These are phyloP conservation scores for Drosophila borealis DNA, from an alignment of 2,888 invertebrate genomes.

Conservation along the genomic window DNA sequence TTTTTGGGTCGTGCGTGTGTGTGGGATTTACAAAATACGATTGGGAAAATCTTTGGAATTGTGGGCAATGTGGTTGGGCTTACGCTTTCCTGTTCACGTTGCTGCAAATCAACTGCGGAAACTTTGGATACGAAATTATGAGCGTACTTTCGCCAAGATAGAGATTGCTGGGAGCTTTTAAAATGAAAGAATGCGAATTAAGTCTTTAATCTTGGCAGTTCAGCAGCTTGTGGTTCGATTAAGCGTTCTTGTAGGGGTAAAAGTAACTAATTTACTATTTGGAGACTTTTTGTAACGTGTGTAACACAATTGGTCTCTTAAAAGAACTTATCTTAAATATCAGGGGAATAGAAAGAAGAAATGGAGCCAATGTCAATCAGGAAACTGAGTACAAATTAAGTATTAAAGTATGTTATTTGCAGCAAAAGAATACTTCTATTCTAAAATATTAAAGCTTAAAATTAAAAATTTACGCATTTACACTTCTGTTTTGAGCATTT, in stretches of 20 bases:
- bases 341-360: too few species aligned
- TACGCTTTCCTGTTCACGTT: slow-evolving; percentile 12
- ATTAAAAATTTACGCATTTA: too few species aligned
- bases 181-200: not conserved
- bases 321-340: too few species aligned
- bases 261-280: not conserved
- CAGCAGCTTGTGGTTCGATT: not conserved
- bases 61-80: slow-evolving; percentile 16
- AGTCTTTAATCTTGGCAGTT: too few species aligned
- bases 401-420: too few species aligned
- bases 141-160: not conserved
- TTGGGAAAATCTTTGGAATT: slow-evolving; percentile 27
- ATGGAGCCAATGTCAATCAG: too few species aligned
- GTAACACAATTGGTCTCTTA: too few species aligned
- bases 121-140: slow-evolving; percentile 25
- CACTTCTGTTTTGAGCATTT: too few species aligned
- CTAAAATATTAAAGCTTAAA: too few species aligned
- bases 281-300: not conserved
- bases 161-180: not conserved
- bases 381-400: too few species aligned
- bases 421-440: too few species aligned
- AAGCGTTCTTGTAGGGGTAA: not conserved
- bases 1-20: slow-evolving; percentile 15
- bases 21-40: slow-evolving; percentile 22
- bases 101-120: slow-evolving; percentile 32